Base-by-base conservation (phyloP, 2,113 vertebrate genomes). In the Chrysemys picta region DNA sequence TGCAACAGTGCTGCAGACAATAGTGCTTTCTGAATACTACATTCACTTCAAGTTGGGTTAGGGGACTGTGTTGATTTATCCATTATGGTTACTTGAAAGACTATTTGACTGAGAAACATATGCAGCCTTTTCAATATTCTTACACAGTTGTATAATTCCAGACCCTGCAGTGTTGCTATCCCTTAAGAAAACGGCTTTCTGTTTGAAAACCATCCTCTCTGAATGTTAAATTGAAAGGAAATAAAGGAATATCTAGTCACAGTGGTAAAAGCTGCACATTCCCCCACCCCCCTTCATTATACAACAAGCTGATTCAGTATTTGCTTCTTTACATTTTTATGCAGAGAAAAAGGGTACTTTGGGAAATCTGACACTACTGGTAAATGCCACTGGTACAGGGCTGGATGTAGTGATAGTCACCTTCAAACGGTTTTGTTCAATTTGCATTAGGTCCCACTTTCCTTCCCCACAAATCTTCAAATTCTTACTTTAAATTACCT, bases 181-280 rank as follows among this genome's bases (percentile, higher is more conserved):
- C 97, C 98, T 91, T 57, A 98, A 98, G 98, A 98, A 96, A 98
- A 97, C 94, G 62, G 91, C 89, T 96, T 97, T 96, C 93, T 97
- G 59, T 98, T 98, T 98, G 97, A 98, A 95, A 97, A 97, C 93
- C 94, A 93, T 90, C 89, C 96, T 83, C 96, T 92, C 95, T 96
- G 97, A 98, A 98, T 97, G 94, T 91, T 98, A 97, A 98, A 97
- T 97, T 92, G 93, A 96, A 96, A 96, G 94, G 87, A 97, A 95
- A 97, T 97, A 94, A 98, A 98, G 97, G 97, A 97, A 97, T 96
- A 95, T 96, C 95, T 95, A 96, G 95, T 96, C 95, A 95, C 85
- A 92, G 81, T 84, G 85, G 96, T 85, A 94, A 96, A 95, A 93
- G n/a, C 95, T 82, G 89, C 89, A 93, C 82, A n/a, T 47, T 95